A percentile compares a stretch with the other conserved stretches of the same genome.
Conservation (phyloP, 37 sponge, comb jelly and placozoan species). For the Crambe crambe region DNA sequence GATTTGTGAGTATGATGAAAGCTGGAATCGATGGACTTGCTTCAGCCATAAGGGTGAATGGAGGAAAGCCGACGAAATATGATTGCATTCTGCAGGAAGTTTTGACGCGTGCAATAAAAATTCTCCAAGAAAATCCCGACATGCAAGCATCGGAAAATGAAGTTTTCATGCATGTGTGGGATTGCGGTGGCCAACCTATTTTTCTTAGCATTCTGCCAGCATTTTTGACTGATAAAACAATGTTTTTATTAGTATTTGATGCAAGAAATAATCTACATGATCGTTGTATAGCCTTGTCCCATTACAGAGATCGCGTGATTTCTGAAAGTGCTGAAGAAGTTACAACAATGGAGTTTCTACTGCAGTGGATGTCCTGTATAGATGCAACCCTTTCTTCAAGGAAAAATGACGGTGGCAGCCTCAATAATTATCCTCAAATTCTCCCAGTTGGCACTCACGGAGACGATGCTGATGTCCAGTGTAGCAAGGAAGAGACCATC, state of each 20-base stretch:
- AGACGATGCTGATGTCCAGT: conserved; percentile 5
- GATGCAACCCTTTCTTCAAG: conserved; percentile 12
- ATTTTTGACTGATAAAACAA: conserved; percentile 47
- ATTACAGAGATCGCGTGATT: conserved; percentile 11
- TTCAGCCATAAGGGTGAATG: not conserved
- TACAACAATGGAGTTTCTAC: conserved; percentile 7
- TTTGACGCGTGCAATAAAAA: not conserved
- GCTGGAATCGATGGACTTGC: not conserved
- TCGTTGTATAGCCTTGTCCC: not conserved
- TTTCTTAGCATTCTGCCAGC: conserved; percentile 53
- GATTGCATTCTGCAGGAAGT: not conserved
- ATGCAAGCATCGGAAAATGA: not conserved
- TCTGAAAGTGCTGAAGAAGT: not conserved
- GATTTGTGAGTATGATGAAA: not conserved
- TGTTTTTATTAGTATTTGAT: conserved; percentile 56
- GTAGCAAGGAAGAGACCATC: not conserved
- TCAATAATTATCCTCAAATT: conserved; percentile 4
- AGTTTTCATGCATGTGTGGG: conserved; percentile 45
- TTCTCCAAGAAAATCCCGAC: not conserved
- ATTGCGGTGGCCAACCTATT: conserved; percentile 63
- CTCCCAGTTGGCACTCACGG: conserved; percentile 41
- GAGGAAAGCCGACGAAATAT: not conserved
- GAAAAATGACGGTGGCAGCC: not conserved
- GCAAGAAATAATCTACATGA: conserved; percentile 26
- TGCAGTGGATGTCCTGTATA: conserved; percentile 48